Evolutionary conservation across 2,113 vertebrate genomes (phyloP), one percentile per base, ranked within the genome.

Genomic region (Dromiciops gliroides): DNA sequence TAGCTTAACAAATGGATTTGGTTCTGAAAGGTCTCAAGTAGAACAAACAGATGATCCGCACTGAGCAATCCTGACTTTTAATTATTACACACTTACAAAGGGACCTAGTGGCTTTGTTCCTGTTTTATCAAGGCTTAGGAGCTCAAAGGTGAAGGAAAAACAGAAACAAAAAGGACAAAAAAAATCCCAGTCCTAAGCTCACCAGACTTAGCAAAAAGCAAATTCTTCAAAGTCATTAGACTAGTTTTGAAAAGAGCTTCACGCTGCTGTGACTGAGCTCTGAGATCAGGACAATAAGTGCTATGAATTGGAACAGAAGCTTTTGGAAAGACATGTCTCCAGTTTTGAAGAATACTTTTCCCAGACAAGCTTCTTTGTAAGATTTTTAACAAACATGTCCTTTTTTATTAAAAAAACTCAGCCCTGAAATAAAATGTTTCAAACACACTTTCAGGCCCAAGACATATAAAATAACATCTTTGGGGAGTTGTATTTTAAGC

Each of bases 361-460:
- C 91, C 90, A 97, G 96, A 96, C 96, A 97, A 96, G 97, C 92
- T 96, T 96, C 95, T 97, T 95, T 97, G 97, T 97, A 67, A 94
- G 75, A 48, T 92, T 96, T 97, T 96, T 96, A 83, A 44, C 67
- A 83, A 83, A 83, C n/a, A 44, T 75, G 10, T 67, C 28, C 96
- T 88, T 60, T 95, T 91, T 91, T 96, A 94, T 94, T 25, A 96
- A 96, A 96, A 37, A 91, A 95, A 97, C 94, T 94, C 48, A 44
- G 95, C 60, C 97, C 92, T 97, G 96, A 98, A 94, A 97, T 96
- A 90, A 97, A 97, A 95, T 95, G 94, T 97, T 98, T 98, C 97
- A 97, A 98, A 97, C 95, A 93, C 89, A 5, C 94, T 97, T 98
- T 97, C 93, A 97, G 97, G 91, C 93, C 96, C n/a, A 90, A 93